phyloP scores from a whole-genome alignment of 2,797 vertebrate genomes.

The Cirrhinus mrigala region DNA sequence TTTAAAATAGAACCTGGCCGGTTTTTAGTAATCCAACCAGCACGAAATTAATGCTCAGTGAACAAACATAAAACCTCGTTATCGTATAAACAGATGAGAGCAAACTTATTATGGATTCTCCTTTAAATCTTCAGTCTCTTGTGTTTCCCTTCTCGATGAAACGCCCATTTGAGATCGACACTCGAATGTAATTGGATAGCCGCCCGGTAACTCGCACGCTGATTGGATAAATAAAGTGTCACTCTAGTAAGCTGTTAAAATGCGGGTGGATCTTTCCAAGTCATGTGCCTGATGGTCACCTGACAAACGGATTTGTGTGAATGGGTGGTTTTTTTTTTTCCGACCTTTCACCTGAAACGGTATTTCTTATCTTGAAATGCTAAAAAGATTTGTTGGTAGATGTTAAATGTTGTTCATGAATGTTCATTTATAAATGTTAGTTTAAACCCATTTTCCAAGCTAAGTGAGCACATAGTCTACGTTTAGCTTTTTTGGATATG shows the following conservation, averaged over 20 bases:
- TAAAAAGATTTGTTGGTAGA: neutral
- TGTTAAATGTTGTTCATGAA: neutral
- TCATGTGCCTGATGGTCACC: conserved; percentile 86
- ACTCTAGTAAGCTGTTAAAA: conserved; percentile 51
- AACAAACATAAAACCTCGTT: conserved; percentile 48
- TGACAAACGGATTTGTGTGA: conserved; percentile 73
- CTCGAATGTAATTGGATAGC: conserved; percentile 69
- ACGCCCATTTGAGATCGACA: conserved; percentile 64
- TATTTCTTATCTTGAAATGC: conserved; percentile 6
- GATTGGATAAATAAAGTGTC: conserved; percentile 72
- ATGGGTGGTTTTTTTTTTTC: conserved; percentile 77
- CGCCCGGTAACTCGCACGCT: fast-evolving
- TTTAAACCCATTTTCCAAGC: neutral
- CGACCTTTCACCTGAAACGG: conserved; percentile 70
- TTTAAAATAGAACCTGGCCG: conserved; percentile 53
- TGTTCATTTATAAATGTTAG: neutral
- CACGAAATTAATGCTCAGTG: conserved; percentile 18
- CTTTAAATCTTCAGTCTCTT: conserved; percentile 65
- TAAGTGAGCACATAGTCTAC: neutral
- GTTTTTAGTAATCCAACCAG: conserved; percentile 46
- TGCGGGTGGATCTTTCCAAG: conserved; percentile 63
- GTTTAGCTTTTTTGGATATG: neutral
- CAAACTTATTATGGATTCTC: conserved; percentile 72
- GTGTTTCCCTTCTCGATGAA: conserved; percentile 78
- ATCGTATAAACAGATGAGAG: conserved; percentile 61